Evolutionary conservation across 2,797 vertebrate species (phyloP), one percentile per base, ranked within the genome.

Genomic region (Melanotaenia maccullochi): DNA sequence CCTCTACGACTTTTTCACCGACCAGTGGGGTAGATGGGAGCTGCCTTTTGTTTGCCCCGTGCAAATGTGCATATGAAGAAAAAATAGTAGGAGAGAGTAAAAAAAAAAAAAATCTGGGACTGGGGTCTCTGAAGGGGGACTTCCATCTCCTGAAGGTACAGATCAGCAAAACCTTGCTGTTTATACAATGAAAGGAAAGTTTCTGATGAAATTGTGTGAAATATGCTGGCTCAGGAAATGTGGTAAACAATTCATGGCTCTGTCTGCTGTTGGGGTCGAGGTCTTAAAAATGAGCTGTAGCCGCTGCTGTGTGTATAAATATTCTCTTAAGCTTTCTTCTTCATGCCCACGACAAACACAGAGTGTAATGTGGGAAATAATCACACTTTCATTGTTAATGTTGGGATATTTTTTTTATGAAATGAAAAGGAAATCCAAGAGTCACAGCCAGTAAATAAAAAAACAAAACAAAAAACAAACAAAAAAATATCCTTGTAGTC

Each of bases 91-190:
- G 20, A 49, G 20, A 49, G 42, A 18, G 11, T 32, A 36, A 44
- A 57, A 57, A 30, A 5, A 47, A 51, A 35, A 22, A 9, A 62
- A 56, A 80, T 76, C 65, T 47, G 60, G 36, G 66, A 9, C 40
- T 38, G 51, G 76, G 73, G 83, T 83, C 85, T 87, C 83, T 32
- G 52, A 75, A 82, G 85, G 79, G 71, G 57, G 74, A 82, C 76
- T 79, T 83, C 73, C 71, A 78, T 85, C 73, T 82, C 70, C 56
- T 73, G 82, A 90, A 86, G 71, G 72, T 85, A 66, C 73, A 86
- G 74, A 82, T 91, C 87, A 88, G 88, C 87, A 87, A 84, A 87
- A 74, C 75, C 54, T 65, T 57, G 58, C 78, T 87, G 74, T 88
- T 89, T 90, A 77, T 84, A 78, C 73, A 77, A 81, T 71, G 62